These are phyloP conservation scores for Paragorgia papillata DNA, from an alignment of 92 coral and sea anemone species.

Conservation along the genomic window DNA sequence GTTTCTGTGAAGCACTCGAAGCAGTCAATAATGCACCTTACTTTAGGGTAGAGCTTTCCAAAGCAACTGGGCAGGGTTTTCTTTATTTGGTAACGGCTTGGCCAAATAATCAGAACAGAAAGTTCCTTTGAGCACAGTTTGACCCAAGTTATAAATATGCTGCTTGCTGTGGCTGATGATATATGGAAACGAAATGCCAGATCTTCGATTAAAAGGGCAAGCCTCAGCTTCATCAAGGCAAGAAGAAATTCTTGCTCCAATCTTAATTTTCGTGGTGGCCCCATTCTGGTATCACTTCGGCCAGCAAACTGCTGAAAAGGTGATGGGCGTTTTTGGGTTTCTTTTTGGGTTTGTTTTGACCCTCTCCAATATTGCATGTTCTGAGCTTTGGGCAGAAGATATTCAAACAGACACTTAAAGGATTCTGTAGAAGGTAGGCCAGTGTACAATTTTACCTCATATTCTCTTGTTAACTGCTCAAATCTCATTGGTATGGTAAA, in stretches of 20 bases:
- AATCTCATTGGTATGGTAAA: conserved; percentile 44
- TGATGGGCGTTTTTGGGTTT: too few relatives aligned
- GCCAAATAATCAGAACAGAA: conserved; percentile 28
- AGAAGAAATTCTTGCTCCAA: conserved; percentile 57
- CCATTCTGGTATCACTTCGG: too few relatives aligned
- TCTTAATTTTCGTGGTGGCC: conserved; percentile 45
- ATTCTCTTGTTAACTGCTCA: conserved; percentile 49
- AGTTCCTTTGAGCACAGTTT: conserved; percentile 5
- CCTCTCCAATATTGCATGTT: conserved; percentile 68
- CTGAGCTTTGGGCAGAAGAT: conserved; percentile 43
- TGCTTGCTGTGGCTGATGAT: conserved; percentile 37
- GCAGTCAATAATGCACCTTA: conserved; percentile 62
- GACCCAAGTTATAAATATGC: too few relatives aligned
- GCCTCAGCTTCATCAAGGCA: conserved; percentile 58
- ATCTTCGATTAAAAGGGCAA: conserved; percentile 50
- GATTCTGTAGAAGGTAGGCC: conserved; percentile 54
- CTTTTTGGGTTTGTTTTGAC: conserved; percentile 52
- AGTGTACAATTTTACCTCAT: conserved; percentile 53
- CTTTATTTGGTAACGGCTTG: too few relatives aligned
- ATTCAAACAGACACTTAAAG: conserved; percentile 50
- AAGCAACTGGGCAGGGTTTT: too few relatives aligned
- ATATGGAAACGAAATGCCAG: conserved; percentile 58
- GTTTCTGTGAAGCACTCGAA: conserved; percentile 69
- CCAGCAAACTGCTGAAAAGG: too few relatives aligned
- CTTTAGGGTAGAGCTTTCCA: conserved; percentile 62